phyloP scores from a whole-genome alignment of 2,888 invertebrate genomes.

The Chaetogeoica ovagalla region DNA sequence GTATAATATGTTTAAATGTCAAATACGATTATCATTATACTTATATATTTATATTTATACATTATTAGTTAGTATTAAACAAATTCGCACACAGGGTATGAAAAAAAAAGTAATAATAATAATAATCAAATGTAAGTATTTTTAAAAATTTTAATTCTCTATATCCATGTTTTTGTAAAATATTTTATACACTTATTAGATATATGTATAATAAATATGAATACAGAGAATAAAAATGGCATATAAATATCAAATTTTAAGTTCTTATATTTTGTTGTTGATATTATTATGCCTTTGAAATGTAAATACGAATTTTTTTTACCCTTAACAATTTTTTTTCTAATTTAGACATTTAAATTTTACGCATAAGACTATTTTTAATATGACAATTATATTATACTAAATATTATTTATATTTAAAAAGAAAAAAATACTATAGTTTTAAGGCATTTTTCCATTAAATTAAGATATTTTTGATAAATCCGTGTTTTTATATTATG shows the following conservation, averaged over 20 bases:
- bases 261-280: conserved; percentile 37
- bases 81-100: conserved; percentile 22
- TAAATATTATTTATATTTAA: neutral
- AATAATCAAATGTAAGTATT: neutral
- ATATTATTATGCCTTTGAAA: conserved; percentile 24
- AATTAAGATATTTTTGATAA: conserved; percentile 37
- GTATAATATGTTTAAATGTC: conserved; percentile 11
- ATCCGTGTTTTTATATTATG: too few species aligned
- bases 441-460: conserved; percentile 30
- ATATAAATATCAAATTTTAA: neutral
- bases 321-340: conserved; percentile 20
- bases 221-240: too few species aligned
- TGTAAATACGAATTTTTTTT: conserved; percentile 45
- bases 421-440: conserved; percentile 26
- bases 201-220: too few species aligned
- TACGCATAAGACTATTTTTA: conserved; percentile 3
- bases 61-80: neutral
- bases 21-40: neutral
- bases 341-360: conserved; percentile 5
- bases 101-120: neutral
- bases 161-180: conserved; percentile 15
- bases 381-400: conserved; percentile 3
- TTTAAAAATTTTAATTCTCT: conserved; percentile 14
- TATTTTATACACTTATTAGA: neutral
- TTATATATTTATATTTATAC: too few species aligned